Evolutionary conservation across 2,888 invertebrate genomes (phyloP), one percentile per base, ranked within the genome.

Genomic region (Phrixothrix hirtus): DNA sequence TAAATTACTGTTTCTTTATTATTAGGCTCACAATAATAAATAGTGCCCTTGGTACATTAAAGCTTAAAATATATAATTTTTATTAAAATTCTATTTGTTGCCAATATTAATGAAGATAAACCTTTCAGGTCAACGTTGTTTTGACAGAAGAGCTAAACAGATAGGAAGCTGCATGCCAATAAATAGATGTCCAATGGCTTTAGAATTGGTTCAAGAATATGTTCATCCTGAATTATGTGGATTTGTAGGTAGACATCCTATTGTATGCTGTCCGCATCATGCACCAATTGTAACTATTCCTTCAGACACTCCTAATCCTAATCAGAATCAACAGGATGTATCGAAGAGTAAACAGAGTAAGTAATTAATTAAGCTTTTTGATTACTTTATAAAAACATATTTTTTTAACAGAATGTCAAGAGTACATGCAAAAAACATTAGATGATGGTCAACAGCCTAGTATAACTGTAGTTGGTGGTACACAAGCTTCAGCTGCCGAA

Each of bases 401-500:
- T n/a, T n/a, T n/a, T n/a, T n/a, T n/a, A n/a, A 1, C 2, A 34
- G 16, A 34, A 34, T 21, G 21, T 21, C 4, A 21, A 21, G 21
- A 21, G 7, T 21, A 21, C 7, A 21, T 7, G 21, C n/a, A n/a
- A n/a, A n/a, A n/a, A n/a, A n/a, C n/a, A n/a, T n/a, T n/a, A n/a
- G n/a, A 21, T 21, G 21, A 21, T 1, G 34, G 4, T 2, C 14
- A 21, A 17, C 1, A 11, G 13, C 31, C 32, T 2, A 25, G 26
- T 4, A n/a, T 34, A 21, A 5, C 21, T 25, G 56, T 71, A 42
- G 59, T 68, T 58, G 65, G 69, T 11, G 71, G 71, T 30, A 57
- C 49, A 11, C 54, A 59, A 41, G 60, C 68, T 3, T 43, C 41
- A 7, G 61, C 63, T 12, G 65, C 62, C 44, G 72, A 73, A 57